phyloP scores from a whole-genome alignment of 2,113 vertebrate species.

The Buteo buteo region DNA sequence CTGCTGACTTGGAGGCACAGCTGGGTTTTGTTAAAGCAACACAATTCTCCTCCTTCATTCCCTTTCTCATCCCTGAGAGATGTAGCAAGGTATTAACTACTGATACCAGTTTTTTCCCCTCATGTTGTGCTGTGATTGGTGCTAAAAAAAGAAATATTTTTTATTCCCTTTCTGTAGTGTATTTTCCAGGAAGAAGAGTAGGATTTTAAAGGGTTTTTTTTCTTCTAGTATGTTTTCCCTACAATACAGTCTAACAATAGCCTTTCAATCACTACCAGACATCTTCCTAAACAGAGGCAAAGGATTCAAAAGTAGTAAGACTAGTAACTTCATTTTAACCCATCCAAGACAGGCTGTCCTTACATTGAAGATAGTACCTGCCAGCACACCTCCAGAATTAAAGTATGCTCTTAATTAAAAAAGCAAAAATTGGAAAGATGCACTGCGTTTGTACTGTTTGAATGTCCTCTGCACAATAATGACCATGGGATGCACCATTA shows the following conservation, averaged over 20 bases:
- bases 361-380: neutral
- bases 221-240: neutral
- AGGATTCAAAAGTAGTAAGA: neutral
- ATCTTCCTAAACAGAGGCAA: neutral
- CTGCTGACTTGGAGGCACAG: neutral
- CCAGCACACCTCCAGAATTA: neutral
- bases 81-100: neutral
- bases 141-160: neutral
- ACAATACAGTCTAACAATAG: neutral
- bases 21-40: neutral
- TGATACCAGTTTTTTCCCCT: neutral
- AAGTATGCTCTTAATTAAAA: neutral
- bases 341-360: neutral
- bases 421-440: neutral
- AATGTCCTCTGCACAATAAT: neutral
- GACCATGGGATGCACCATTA: neutral
- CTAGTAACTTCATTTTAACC: neutral
- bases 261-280: neutral
- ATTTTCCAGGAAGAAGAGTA: neutral
- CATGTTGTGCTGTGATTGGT: neutral
- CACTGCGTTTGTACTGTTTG: neutral
- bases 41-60: neutral
- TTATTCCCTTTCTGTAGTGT: neutral
- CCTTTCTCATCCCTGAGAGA: neutral
- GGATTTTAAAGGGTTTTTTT: neutral